Percentiles rank a stretch among this genome's conserved stretches.
phyloP scores from a whole-genome alignment of 2,888 invertebrate species.

The Drosophila mimetica region DNA sequence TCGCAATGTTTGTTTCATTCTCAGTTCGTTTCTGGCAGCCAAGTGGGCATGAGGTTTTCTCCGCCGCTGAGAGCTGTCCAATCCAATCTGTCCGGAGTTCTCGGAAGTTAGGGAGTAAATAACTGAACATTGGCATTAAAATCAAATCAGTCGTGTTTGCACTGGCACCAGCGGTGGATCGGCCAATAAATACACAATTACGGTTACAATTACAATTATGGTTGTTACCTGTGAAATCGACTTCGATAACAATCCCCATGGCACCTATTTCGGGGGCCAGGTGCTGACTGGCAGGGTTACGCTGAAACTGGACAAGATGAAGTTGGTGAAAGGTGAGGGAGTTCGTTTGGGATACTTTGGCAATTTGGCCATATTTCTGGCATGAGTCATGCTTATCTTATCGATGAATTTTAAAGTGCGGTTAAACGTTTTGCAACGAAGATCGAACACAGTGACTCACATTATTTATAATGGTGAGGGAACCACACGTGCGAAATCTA shows the following conservation, averaged over 20 bases:
- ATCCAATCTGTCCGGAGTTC: constrained; percentile 22
- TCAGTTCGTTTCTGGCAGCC: constrained; percentile 59
- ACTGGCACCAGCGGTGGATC: constrained; percentile 41
- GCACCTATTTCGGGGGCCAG: constrained; percentile 82
- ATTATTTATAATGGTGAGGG: constrained; percentile 27
- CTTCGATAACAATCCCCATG: constrained; percentile 81
- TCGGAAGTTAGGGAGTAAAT: constrained; percentile 18
- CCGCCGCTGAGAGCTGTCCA: constrained; percentile 21
- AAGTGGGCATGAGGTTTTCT: constrained; percentile 35
- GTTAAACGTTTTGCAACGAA: constrained; percentile 17
- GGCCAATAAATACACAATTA: constrained; percentile 18
- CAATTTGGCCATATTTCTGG: not conserved
- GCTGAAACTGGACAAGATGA: constrained; percentile 69
- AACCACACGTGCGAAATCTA: constrained; percentile 39
- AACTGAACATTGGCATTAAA: constrained; percentile 33
- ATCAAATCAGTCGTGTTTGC: constrained; percentile 61
- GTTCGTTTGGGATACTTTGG: not conserved
- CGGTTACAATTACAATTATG: constrained; percentile 60
- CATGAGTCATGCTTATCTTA: constrained; percentile 70
- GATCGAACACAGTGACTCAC: constrained; percentile 37
- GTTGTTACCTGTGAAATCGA: constrained; percentile 78
- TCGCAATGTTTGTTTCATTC: constrained; percentile 51
- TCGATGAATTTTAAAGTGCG: constrained; percentile 40
- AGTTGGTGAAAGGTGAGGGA: constrained; percentile 67
- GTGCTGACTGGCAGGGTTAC: constrained; percentile 70